A percentile compares a stretch with the other conserved stretches of the same genome.
phyloP scores from a whole-genome alignment of 2,797 vertebrate genomes.

The Rhyacichthys aspro region DNA sequence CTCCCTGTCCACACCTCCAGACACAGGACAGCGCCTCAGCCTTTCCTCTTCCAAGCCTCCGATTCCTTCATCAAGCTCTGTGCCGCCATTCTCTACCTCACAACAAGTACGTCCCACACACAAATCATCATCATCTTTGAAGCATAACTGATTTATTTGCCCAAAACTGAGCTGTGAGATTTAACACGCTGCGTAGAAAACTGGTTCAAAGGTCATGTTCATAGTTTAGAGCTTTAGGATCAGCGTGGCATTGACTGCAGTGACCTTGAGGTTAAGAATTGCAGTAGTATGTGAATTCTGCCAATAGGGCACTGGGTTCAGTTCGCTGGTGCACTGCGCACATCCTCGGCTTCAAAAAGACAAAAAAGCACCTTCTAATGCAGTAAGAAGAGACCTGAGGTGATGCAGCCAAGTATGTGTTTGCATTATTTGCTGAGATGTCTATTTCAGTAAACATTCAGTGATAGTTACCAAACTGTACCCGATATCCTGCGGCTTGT shows the following conservation, averaged over 20 bases:
- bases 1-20: conserved; percentile 86
- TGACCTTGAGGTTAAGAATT: conserved; percentile 6
- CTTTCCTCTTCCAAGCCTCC: conserved; percentile 82
- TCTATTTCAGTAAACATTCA: conserved; percentile 7
- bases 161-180: conserved; percentile 4
- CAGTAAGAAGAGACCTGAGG: conserved; percentile 4
- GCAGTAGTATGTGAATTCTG: conserved; percentile 17
- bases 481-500: conserved; percentile 19
- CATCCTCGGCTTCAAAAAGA: not conserved
- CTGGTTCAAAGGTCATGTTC: conserved; percentile 16
- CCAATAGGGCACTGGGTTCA: conserved; percentile 11
- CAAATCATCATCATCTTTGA: not conserved
- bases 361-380: not conserved
- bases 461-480: conserved; percentile 5
- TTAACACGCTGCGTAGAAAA: conserved; percentile 13
- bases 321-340: conserved; percentile 7
- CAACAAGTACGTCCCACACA: conserved; percentile 84
- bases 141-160: not conserved
- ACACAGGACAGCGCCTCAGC: conserved; percentile 87
- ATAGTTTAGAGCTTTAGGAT: conserved; percentile 8
- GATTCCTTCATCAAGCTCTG: conserved; percentile 67
- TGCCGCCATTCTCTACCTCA: conserved; percentile 83
- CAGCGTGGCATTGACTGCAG: conserved; percentile 6
- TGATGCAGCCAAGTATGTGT: conserved; percentile 21
- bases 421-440: conserved; percentile 25